A percentile compares a stretch with the other conserved stretches of the same genome.
These are phyloP conservation scores for Apotomis turbidana DNA, from an alignment of 2,888 invertebrate genomes.

Conservation along the genomic window DNA sequence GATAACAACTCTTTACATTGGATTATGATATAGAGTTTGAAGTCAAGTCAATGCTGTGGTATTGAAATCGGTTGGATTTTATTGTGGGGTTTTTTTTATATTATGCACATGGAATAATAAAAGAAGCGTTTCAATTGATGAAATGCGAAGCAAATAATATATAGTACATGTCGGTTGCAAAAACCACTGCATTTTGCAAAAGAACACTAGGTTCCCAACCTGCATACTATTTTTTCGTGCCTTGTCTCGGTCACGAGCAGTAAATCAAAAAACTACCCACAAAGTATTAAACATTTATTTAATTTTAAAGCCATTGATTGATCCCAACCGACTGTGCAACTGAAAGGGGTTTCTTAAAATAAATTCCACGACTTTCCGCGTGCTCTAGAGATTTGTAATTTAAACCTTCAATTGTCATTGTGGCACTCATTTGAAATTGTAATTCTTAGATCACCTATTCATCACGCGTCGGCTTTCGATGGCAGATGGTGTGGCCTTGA, in stretches of 20 bases:
- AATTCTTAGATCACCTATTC: constrained; percentile 63
- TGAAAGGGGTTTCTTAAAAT: constrained; percentile 53
- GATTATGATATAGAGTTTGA: constrained; percentile 52
- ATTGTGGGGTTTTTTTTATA: neutral
- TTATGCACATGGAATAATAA: too few species aligned
- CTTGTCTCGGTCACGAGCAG: constrained; percentile 43
- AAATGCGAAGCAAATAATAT: neutral
- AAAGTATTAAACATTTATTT: constrained; percentile 62
- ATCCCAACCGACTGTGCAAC: constrained; percentile 54
- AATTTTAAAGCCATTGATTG: constrained; percentile 55
- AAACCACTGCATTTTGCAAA: neutral
- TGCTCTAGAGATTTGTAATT: constrained; percentile 61
- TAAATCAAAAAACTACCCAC: constrained; percentile 54
- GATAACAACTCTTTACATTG: constrained; percentile 69
- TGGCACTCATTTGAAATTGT: constrained; percentile 68
- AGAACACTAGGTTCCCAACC: neutral
- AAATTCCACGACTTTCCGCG: constrained; percentile 61
- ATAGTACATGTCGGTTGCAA: neutral
- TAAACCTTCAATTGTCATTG: constrained; percentile 66
- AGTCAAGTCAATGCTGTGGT: constrained; percentile 26
- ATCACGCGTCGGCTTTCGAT: constrained; percentile 54
- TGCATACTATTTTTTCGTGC: constrained; percentile 19
- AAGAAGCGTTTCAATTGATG: too few species aligned
- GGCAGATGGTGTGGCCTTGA: constrained; percentile 49
- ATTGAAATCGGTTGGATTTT: neutral